Base-by-base conservation (phyloP, 1,140 invertebrate genomes). In the Ceratina calcarata region DNA sequence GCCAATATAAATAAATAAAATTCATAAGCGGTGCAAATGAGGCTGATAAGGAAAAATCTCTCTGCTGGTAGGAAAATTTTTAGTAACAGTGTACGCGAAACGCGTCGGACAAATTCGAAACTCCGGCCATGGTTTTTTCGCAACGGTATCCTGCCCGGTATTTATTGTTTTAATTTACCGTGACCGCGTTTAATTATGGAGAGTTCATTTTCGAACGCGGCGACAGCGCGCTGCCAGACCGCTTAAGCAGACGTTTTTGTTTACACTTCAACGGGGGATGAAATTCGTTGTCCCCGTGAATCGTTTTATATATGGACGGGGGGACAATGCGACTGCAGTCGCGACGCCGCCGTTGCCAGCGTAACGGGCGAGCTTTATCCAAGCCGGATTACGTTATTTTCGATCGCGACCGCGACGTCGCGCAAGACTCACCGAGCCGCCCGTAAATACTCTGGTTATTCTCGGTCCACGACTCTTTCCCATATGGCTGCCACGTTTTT, bases 101-200 rank as follows among this genome's bases (percentile, higher is more conserved):
- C 75, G 45, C 85, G 55, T 13, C 16, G 16, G 70, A 87, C 85
- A 89, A 90, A 88, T 89, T 86, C 69, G 32, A 20, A 32, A 4
- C 27, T 4, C 58, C 60, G 24, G 37, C 24, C 7, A 18, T n/a
- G 58, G 73, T 80, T 82, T 84, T 87, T 81, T 84, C 24, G 60
- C 73, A 73, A 53, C 76, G 49, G 67, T 71, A 68, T 62, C 51
- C 79, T 76, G 61, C 74, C 58, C 74, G 78, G 86, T 91, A 91
- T 91, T 91, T 91, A 91, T 91, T 88, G 89, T 91, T 91, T 91
- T 90, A 91, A 91, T 91, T 91, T 89, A 91, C 88, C 87, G 80
- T 57, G 83, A 68, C 83, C 79, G 75, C 88, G 89, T 91, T 91
- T 91, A 91, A 91, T 91, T 91, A 91, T 91, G 86, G 90, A 91